These are phyloP conservation scores for Okamejei kenojei DNA, from an alignment of 2,797 vertebrate species.

Conservation along the genomic window DNA sequence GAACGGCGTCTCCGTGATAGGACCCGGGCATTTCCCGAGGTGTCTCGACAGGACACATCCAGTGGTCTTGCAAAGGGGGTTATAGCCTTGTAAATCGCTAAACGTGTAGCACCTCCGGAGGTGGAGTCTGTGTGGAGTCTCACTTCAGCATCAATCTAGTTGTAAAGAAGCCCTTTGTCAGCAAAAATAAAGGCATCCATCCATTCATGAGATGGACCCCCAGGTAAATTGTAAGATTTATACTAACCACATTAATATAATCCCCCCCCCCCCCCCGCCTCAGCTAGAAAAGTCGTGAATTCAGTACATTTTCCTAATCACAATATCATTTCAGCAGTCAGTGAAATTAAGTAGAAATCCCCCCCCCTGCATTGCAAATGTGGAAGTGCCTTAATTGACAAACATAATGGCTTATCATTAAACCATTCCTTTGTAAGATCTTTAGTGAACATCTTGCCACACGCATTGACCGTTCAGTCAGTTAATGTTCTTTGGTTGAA, in stretches of 20 bases:
- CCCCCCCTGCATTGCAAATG: neutral
- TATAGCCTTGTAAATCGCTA: neutral
- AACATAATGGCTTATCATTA: neutral
- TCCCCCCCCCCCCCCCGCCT: neutral
- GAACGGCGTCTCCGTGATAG: neutral
- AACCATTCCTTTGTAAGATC: neutral
- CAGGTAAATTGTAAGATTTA: neutral
- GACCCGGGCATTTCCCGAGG: neutral
- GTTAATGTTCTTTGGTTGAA: conserved; percentile 34
- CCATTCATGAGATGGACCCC: neutral
- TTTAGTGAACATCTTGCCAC: neutral
- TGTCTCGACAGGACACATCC: neutral
- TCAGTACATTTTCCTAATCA: neutral
- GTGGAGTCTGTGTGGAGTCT: neutral
- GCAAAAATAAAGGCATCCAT: neutral
- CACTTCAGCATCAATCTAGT: neutral
- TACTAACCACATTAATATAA: neutral
- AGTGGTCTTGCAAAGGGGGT: neutral
- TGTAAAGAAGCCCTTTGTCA: neutral
- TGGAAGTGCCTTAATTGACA: neutral
- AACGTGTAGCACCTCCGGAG: no score
- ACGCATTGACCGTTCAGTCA: neutral
- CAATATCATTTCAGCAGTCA: neutral
- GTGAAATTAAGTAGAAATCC: neutral
- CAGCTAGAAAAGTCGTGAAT: neutral